phyloP scores from a whole-genome alignment of 1,140 invertebrate genomes.

The Magallana angulata region DNA sequence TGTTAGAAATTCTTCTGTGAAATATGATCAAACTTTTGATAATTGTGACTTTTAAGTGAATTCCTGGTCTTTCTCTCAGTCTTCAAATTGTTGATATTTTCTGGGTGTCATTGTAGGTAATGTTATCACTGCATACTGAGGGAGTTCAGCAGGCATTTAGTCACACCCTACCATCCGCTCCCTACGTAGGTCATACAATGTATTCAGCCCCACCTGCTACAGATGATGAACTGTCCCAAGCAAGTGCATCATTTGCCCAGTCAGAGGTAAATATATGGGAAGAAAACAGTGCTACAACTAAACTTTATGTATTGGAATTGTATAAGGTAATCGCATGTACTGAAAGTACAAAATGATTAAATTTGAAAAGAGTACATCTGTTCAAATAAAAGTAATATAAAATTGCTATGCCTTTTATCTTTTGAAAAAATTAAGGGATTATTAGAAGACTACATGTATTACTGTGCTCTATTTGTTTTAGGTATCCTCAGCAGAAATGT shows the following conservation, averaged over 20 bases:
- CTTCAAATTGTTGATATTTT: no score
- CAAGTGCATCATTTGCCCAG: slow-evolving; percentile 40
- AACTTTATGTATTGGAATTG: no score
- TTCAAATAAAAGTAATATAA: no score
- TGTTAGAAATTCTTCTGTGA: slow-evolving; percentile 69
- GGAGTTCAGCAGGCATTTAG: slow-evolving; percentile 80
- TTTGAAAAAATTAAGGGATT: no score
- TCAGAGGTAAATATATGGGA: slow-evolving; percentile 45
- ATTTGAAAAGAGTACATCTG: no score
- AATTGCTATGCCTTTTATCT: no score
- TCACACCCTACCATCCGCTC: slow-evolving; percentile 67
- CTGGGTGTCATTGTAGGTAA: slow-evolving; percentile 63
- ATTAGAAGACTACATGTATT: no score
- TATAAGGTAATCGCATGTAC: no score
- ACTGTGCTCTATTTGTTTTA: slow-evolving; percentile 49
- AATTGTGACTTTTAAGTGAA: no score
- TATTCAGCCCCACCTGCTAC: slow-evolving; percentile 49
- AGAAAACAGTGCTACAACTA: no score
- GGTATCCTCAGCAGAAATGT: slow-evolving; percentile 81
- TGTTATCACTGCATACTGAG: slow-evolving; percentile 81
- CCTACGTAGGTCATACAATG: slow-evolving; percentile 49
- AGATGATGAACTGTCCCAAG: slow-evolving; percentile 72
- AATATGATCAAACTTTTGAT: background rate
- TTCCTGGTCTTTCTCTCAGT: no score
- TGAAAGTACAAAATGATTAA: no score